Evolutionary conservation across 2,113 vertebrate genomes (phyloP).

Genomic region (Heterotis niloticus): DNA sequence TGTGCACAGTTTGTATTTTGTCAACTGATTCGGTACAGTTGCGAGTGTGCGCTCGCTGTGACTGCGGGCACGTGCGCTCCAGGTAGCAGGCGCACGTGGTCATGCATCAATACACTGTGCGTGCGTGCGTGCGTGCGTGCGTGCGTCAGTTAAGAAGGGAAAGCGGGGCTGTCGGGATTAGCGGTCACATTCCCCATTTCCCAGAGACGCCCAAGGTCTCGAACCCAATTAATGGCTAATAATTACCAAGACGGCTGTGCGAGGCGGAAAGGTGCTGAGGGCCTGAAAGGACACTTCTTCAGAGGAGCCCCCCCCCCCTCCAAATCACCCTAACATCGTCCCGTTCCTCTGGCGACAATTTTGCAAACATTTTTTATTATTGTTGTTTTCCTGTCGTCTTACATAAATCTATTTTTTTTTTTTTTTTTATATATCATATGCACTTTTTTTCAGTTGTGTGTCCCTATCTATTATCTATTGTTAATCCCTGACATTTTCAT

Average conservation of each 20-base stretch:
- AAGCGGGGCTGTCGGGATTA: slow-evolving; percentile 59
- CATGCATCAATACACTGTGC: not conserved
- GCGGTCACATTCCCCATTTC: slow-evolving; percentile 75
- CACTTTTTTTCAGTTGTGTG: not conserved
- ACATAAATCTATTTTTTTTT: too few relatives aligned
- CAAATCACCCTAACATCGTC: too few relatives aligned
- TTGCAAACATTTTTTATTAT: too few relatives aligned
- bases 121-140: slow-evolving; percentile 29
- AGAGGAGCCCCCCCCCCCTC: too few relatives aligned
- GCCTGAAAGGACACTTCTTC: slow-evolving; percentile 21
- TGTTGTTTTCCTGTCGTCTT: too few relatives aligned
- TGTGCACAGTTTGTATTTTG: too few relatives aligned
- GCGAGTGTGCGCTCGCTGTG: not conserved
- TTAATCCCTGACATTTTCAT: slow-evolving; percentile 15
- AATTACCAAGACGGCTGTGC: slow-evolving; percentile 70
- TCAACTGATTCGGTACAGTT: too few relatives aligned
- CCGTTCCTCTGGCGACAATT: too few relatives aligned
- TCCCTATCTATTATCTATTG: not conserved
- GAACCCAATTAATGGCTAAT: slow-evolving; percentile 91
- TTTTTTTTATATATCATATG: too few relatives aligned
- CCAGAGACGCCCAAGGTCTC: slow-evolving; percentile 74
- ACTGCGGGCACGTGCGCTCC: not conserved
- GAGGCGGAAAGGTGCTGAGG: slow-evolving; percentile 3
- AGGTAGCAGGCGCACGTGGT: not conserved
- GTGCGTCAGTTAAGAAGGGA: slow-evolving; percentile 52